Evolutionary conservation across 1,140 invertebrate species (phyloP), one percentile per base, ranked within the genome.

Genomic region (Brachystomella parvula): DNA sequence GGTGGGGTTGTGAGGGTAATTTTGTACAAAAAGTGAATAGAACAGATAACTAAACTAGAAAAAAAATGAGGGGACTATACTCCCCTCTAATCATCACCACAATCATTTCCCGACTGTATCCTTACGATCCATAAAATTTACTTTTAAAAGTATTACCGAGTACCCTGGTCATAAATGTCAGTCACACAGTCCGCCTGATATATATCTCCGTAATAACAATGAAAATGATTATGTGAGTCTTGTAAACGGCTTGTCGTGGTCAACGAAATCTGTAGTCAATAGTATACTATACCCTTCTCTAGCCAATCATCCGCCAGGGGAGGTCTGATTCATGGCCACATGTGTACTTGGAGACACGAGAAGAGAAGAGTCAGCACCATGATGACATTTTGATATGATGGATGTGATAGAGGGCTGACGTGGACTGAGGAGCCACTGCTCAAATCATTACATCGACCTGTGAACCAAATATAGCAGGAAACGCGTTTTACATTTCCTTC

Each of bases 131-230:
- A n/a, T n/a, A n/a, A n/a, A n/a, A n/a, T n/a, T n/a, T n/a, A n/a
- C n/a, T 15, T 53, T 24, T 53, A 19, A 15, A 53, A 53, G 21
- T 53, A 15, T 53, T 17, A 24, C 12, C 9, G 9, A 53, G 9
- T 53, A 53, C 49, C 49, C 49, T 53, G 49, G 49, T 53, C 49
- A 53, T 53, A 53, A 53, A 53, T 53, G 49, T 53, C 49, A 53
- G 49, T 53, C 49, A 53, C 49, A 53, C 49, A 53, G 49, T 53
- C 12, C 49, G 12, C 49, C 21, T 53, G 49, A 53, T 53, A 53
- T 53, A 53, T 53, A 53, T 53, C 49, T 53, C 24, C 12, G 49
- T 26, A 53, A 53, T 53, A 53, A 53, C 49, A 53, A 53, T 53
- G 49, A 53, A 53, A 53, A 53, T 53, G 49, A 53, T 53, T 53